phyloP scores from a whole-genome alignment of 35 echinoderm and acorn worm species.

The Apostichopus parvimensis region DNA sequence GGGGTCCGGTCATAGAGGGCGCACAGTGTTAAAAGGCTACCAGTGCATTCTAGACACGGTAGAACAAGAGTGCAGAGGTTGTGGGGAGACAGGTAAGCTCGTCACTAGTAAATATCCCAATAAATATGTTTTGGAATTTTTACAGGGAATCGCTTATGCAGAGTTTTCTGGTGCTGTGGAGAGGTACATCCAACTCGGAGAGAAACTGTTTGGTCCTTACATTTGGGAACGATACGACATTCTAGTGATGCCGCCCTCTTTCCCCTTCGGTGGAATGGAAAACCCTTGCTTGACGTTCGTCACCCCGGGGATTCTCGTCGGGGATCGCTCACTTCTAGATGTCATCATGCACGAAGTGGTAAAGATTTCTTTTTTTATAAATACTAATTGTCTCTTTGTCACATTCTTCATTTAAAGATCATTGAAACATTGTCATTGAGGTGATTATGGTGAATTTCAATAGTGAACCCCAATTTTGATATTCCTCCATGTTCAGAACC shows the following conservation, averaged over 20 bases:
- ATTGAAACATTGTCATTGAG: too few relatives aligned
- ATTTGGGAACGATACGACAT: slow-evolving; percentile 63
- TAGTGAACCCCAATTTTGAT: too few relatives aligned
- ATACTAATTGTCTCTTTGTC: too few relatives aligned
- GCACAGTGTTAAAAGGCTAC: too few relatives aligned
- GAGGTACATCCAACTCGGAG: slow-evolving; percentile 57
- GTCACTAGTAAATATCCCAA: too few relatives aligned
- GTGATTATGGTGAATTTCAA: too few relatives aligned
- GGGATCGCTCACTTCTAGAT: slow-evolving; percentile 68
- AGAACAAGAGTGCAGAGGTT: too few relatives aligned
- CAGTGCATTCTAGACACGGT: too few relatives aligned
- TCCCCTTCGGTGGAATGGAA: slow-evolving; percentile 64
- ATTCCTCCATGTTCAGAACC: too few relatives aligned
- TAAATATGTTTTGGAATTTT: neutral
- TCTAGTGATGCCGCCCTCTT: slow-evolving; percentile 61
- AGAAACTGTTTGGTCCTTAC: slow-evolving; percentile 63
- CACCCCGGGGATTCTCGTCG: slow-evolving; percentile 62
- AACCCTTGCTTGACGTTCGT: slow-evolving; percentile 68
- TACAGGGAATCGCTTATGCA: slow-evolving; percentile 59
- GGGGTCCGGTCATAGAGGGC: too few relatives aligned
- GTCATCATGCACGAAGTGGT: slow-evolving; percentile 95
- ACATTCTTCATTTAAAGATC: too few relatives aligned
- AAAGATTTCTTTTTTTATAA: neutral
- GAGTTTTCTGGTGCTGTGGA: slow-evolving; percentile 78
- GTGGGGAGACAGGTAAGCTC: too few relatives aligned